These are phyloP conservation scores for Rhagoletis pomonella DNA, from an alignment of 1,140 invertebrate genomes.

Conservation along the genomic window DNA sequence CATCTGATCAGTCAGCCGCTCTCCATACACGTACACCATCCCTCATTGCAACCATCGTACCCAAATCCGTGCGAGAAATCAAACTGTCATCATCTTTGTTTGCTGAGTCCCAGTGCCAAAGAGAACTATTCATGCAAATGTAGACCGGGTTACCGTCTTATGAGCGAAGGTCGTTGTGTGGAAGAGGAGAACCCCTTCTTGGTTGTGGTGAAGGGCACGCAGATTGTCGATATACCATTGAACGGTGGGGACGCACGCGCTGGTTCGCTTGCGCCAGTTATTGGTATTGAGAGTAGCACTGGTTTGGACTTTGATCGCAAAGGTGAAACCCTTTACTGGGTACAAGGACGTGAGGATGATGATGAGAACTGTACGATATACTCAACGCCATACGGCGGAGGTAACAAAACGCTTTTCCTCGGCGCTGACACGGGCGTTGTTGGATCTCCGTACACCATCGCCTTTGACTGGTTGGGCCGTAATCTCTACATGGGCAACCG, in stretches of 20 bases:
- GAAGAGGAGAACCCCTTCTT: conserved; percentile 92
- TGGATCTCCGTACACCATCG: conserved; percentile 92
- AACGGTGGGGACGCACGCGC: conserved; percentile 84
- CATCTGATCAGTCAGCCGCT: conserved; percentile 95
- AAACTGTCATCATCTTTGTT: conserved; percentile 92
- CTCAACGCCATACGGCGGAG: conserved; percentile 88
- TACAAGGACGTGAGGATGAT: conserved; percentile 86
- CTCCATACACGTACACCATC: conserved; percentile 95
- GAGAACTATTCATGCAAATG: conserved; percentile 93
- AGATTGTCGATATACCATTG: conserved; percentile 89
- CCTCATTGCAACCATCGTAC: conserved; percentile 90
- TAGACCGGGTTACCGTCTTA: conserved; percentile 86
- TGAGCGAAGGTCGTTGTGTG: conserved; percentile 83
- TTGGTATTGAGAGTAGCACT: conserved; percentile 91
- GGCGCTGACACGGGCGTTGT: conserved; percentile 87
- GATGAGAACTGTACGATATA: conserved; percentile 89
- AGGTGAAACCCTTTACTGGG: conserved; percentile 88
- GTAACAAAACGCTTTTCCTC: conserved; percentile 90
- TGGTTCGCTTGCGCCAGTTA: conserved; percentile 89
- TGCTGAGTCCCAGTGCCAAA: conserved; percentile 83
- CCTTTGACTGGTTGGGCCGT: conserved; percentile 96
- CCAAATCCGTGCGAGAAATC: conserved; percentile 88
- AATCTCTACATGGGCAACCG: conserved; percentile 97
- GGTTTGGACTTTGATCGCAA: conserved; percentile 94
- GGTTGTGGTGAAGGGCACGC: conserved; percentile 92